These are phyloP conservation scores for Scaptomyza pallida DNA, from an alignment of 1,140 invertebrate species.

Conservation along the genomic window DNA sequence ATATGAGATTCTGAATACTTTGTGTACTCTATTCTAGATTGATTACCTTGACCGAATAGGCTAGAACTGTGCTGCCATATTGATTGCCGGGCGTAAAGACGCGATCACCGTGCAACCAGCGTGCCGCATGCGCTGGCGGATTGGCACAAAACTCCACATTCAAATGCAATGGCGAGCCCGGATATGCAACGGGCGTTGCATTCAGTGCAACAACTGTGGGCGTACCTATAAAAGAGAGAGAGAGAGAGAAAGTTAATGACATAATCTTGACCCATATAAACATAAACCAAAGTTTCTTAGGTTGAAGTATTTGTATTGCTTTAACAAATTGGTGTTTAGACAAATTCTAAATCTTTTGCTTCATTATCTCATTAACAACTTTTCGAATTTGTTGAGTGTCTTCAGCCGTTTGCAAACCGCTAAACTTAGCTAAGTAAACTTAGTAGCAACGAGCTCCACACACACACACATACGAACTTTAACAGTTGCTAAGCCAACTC, in stretches of 20 bases:
- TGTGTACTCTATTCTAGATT: not conserved
- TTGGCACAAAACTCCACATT: slow-evolving; percentile 86
- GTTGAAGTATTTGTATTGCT: not conserved
- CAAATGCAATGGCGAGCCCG: slow-evolving; percentile 85
- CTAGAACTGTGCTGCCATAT: slow-evolving; percentile 81
- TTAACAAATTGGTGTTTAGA: not conserved
- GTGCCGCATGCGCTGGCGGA: slow-evolving; percentile 83
- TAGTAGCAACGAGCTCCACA: not conserved
- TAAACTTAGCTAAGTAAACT: slow-evolving; percentile 17
- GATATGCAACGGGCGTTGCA: slow-evolving; percentile 85
- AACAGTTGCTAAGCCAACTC: slow-evolving; percentile 62
- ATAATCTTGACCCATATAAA: slow-evolving; percentile 4
- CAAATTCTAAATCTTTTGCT: not conserved
- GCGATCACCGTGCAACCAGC: slow-evolving; percentile 83
- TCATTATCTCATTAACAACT: slow-evolving; percentile 19
- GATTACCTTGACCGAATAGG: slow-evolving; percentile 82
- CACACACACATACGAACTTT: slow-evolving; percentile 13
- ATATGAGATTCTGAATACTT: not conserved
- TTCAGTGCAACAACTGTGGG: slow-evolving; percentile 85
- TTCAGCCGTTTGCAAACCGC: slow-evolving; percentile 11
- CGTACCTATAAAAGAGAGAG: slow-evolving; percentile 75
- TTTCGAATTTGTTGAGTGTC: slow-evolving; percentile 7
- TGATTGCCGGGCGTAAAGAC: slow-evolving; percentile 83
- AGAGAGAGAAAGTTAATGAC: not conserved
- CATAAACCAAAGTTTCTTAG: no score